phyloP scores from a whole-genome alignment of 2,113 vertebrate species.

The Nerophis lumbriciformis region DNA sequence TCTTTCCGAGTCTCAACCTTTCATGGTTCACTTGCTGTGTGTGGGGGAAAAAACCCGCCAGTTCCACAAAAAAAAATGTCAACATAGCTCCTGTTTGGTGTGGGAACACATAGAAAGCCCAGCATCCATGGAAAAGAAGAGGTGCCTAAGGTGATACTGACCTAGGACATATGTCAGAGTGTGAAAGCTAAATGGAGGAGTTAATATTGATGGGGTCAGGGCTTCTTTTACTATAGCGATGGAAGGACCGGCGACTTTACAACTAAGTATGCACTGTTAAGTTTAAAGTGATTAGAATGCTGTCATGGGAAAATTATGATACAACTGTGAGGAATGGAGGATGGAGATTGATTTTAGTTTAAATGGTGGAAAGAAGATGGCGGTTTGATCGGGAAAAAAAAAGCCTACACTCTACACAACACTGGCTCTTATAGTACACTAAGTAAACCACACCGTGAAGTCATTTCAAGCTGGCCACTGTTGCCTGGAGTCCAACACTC shows the following conservation, averaged over 20 bases:
- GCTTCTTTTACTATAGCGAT: neutral
- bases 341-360: conserved; percentile 51
- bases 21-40: conserved; percentile 38
- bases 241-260: neutral
- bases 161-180: conserved; percentile 10
- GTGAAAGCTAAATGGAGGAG: neutral
- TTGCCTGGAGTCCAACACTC: conserved; percentile 6
- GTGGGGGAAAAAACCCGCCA: conserved; percentile 27
- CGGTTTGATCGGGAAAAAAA: conserved; percentile 3
- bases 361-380: conserved; percentile 28
- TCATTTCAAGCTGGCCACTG: conserved; percentile 2
- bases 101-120: conserved; percentile 46
- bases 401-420: conserved; percentile 8
- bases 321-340: neutral
- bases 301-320: conserved; percentile 17
- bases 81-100: conserved; percentile 47
- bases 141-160: conserved; percentile 17
- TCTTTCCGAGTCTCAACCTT: neutral
- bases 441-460: neutral
- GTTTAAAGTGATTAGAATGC: conserved; percentile 43
- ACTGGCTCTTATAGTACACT: conserved; percentile 1
- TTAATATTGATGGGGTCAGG: neutral
- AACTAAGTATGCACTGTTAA: neutral
- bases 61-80: conserved; percentile 27
- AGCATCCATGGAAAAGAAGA: conserved; percentile 18